Percentiles rank a stretch among this genome's conserved stretches.
Conservation (phyloP, 2,888 invertebrate genomes). For the Diarsia dahlii region DNA sequence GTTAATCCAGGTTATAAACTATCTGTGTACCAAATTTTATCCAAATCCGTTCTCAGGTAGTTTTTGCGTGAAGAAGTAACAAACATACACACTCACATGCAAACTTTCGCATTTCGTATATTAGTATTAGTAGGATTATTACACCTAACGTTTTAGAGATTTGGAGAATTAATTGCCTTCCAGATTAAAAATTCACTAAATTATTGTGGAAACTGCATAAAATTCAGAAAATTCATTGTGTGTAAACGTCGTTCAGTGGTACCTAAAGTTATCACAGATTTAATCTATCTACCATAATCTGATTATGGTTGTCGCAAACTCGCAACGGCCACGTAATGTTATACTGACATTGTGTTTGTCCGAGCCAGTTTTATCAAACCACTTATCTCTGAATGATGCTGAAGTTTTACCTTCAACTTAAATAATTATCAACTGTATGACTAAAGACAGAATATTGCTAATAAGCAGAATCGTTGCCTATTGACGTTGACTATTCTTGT, state of each 20-base stretch:
- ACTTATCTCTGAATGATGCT: not conserved
- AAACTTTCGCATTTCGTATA: too few species aligned
- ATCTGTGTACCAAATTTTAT: too few species aligned
- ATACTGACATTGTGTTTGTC: not conserved
- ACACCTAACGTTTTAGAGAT: too few species aligned
- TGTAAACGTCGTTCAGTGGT: not conserved
- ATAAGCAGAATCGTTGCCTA: too few species aligned
- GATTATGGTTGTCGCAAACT: too few species aligned
- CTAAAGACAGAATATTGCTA: too few species aligned
- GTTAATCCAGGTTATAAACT: too few species aligned
- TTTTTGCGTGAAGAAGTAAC: too few species aligned
- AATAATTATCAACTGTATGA: not conserved
- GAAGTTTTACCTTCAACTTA: not conserved
- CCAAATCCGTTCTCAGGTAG: too few species aligned
- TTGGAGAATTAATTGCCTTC: not conserved
- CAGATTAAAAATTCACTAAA: not conserved
- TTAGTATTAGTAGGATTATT: too few species aligned
- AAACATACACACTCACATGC: too few species aligned
- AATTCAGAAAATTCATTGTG: not conserved
- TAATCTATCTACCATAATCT: not conserved
- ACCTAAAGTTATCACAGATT: not conserved
- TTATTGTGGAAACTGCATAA: not conserved
- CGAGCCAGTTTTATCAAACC: not conserved
- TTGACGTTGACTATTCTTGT: too few species aligned
- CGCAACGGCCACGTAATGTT: not conserved